Percentiles rank a stretch among this genome's conserved stretches.
Evolutionary conservation across 2,113 vertebrate genomes (phyloP).

Genomic region (Atherinomorus stipes): DNA sequence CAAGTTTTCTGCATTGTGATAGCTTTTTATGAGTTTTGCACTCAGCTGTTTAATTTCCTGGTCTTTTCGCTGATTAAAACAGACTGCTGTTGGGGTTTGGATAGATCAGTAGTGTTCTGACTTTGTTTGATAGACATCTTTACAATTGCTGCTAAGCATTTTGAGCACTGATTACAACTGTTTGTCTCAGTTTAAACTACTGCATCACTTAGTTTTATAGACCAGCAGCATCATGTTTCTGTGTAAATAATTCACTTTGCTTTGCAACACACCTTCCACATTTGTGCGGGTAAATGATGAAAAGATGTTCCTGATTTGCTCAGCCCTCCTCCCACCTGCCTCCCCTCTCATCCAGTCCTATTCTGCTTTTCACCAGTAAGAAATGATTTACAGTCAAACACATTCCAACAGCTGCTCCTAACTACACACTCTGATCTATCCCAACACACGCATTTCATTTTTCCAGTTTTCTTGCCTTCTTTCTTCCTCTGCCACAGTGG

Average conservation of each 20-base stretch:
- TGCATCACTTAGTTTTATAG: background rate
- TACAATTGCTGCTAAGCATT: slow-evolving; percentile 14
- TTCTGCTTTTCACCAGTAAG: slow-evolving; percentile 45
- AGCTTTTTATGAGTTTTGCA: slow-evolving; percentile 17
- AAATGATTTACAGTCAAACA: slow-evolving; percentile 72
- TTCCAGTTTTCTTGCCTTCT: background rate
- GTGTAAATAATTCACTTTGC: background rate
- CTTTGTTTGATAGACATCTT: slow-evolving; percentile 40
- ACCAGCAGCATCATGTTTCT: background rate
- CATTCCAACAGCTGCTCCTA: slow-evolving; percentile 51
- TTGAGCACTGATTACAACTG: slow-evolving; percentile 36
- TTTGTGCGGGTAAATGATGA: slow-evolving; percentile 16
- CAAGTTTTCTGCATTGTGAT: slow-evolving; percentile 6
- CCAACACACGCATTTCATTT: slow-evolving; percentile 33
- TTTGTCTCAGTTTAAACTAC: slow-evolving; percentile 42
- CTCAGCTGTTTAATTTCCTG: slow-evolving; percentile 14
- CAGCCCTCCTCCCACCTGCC: slow-evolving; percentile 1
- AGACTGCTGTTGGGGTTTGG: background rate
- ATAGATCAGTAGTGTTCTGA: slow-evolving; percentile 32
- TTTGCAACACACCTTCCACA: slow-evolving; percentile 1
- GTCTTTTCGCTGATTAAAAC: slow-evolving; percentile 6
- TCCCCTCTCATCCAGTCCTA: slow-evolving; percentile 16
- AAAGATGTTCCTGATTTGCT: slow-evolving; percentile 54
- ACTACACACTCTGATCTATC: slow-evolving; percentile 28
- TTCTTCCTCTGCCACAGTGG: slow-evolving; percentile 23